Base-by-base conservation (phyloP, 1,140 invertebrate species). In the Drosophila obscura region DNA sequence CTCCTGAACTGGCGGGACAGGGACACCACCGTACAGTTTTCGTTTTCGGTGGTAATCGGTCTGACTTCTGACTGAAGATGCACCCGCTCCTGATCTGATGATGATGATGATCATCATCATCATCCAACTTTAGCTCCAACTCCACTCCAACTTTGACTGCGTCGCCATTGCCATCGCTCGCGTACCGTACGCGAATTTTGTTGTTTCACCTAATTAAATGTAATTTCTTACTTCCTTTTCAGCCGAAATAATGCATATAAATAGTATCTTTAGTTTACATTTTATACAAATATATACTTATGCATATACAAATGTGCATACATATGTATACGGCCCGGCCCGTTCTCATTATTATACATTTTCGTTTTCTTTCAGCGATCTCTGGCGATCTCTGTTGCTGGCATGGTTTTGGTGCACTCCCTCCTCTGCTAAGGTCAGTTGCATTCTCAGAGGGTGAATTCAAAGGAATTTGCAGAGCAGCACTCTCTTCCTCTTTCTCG, bases 161-260 rank as follows among this genome's bases (percentile, higher is more conserved):
- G 19, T 19, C 19, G 19, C 35, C 35, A 39, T 39, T 39, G 35
- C 35, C 35, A 39, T 41, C 35, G 61, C 7, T 62, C 58, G 73
- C 82, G 78, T 88, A 85, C 82, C 59, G 82, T 85, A 88, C 82
- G 83, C 75, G 83, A 82, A 88, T 83, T 87, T 88, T 71, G 66
- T 69, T 64, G 80, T 63, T 82, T 82, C 64, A 81, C 83, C 83
- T 90, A 90, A 90, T 90, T 90, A 90, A 90, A 90, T 90, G 88
- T 90, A 90, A 90, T 90, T 90, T 90, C 80, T 83, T 81, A 90
- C 81, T 90, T 90, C 88, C 88, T 90, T 85, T 88, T 90, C 88
- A 90, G 81, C 87, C 87, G 78, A 90, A 84, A 87, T 87, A 87
- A 87, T 88, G 80, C 83, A 87, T 83, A 87, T 87, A 87, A 87